Evolutionary conservation across 2,888 invertebrate genomes (phyloP), one percentile per base, ranked within the genome.

Genomic region (Lepidonotus clava): DNA sequence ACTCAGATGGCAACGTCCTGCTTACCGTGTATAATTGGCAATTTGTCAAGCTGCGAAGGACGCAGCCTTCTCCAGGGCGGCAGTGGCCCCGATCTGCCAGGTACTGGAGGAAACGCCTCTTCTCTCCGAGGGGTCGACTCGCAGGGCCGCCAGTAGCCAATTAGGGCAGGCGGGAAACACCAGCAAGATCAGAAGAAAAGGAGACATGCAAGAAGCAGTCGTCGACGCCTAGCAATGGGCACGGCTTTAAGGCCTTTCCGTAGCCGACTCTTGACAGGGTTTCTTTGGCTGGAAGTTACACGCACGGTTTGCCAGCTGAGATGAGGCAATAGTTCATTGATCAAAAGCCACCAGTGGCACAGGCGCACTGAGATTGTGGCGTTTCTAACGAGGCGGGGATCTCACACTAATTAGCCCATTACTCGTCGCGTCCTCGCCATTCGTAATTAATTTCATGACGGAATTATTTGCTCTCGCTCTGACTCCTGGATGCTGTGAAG

Each of bases 11-110:
- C 61, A 61, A n/a, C 28, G 61, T 61, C 11, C 28, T 32, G 28
- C 61, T 61, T 61, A 32, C 61, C 61, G 61, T 61, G 61, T 61
- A 61, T 61, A 61, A 61, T 61, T 61, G 61, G 61, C 61, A 61
- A 61, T 61, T 61, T 61, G 61, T 61, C 61, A 61, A 32, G n/a
- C n/a, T 24, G 2, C 24, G 61, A 28, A 32, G 24, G 61, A 28
- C 53, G n/a, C 53, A n/a, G 53, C 6, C 53, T 53, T 18, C n/a
- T n/a, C 2, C n/a, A 1, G 4, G 53, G 6, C 21, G 21, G 21
- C 21, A 53, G 53, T 53, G 53, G 53, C 4, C 6, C 61, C 21
- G 2, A 32, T 61, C 61, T 32, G 61, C 24, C 61, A 61, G 61
- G 61, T 32, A 61, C 24, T 61, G 61, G 18, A 11, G 28, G 28